These are phyloP conservation scores for Idaea dimidiata DNA, from an alignment of 2,888 invertebrate species.

Conservation along the genomic window DNA sequence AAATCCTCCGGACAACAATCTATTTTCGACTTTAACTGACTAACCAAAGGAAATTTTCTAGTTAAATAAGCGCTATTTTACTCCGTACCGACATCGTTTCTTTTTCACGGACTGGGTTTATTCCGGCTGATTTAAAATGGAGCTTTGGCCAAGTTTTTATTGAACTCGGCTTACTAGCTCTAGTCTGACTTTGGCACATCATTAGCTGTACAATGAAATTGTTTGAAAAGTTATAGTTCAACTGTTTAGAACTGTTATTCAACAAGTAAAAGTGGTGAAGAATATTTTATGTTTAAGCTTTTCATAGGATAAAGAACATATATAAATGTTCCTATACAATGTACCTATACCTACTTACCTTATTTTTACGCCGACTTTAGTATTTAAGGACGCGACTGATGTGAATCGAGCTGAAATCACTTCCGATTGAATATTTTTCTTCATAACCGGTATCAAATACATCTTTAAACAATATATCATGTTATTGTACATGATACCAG, in stretches of 20 bases:
- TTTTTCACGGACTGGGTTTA: conserved; percentile 19
- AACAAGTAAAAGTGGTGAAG: background rate
- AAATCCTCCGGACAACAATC: conserved; percentile 36
- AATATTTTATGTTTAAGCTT: background rate
- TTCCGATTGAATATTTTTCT: too few species aligned
- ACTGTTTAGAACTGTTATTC: background rate
- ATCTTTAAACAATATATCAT: too few species aligned
- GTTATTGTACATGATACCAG: too few species aligned
- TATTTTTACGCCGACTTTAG: too few species aligned
- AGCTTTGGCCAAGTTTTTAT: conserved; percentile 6
- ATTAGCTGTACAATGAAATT: background rate
- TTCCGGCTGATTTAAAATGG: conserved; percentile 20
- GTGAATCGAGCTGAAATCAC: too few species aligned
- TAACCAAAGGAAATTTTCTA: conserved; percentile 27
- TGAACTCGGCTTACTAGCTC: background rate
- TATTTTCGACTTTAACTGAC: conserved; percentile 35
- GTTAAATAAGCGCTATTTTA: conserved; percentile 11
- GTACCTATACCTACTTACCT: too few species aligned
- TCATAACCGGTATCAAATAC: too few species aligned
- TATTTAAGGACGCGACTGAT: too few species aligned
- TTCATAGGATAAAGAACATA: background rate
- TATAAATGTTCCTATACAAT: background rate
- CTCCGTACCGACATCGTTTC: conserved; percentile 21
- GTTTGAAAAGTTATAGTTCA: background rate
- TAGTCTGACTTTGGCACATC: background rate